These are phyloP conservation scores for Caloenas nicobarica DNA, from an alignment of 2,113 vertebrate species.

Conservation along the genomic window DNA sequence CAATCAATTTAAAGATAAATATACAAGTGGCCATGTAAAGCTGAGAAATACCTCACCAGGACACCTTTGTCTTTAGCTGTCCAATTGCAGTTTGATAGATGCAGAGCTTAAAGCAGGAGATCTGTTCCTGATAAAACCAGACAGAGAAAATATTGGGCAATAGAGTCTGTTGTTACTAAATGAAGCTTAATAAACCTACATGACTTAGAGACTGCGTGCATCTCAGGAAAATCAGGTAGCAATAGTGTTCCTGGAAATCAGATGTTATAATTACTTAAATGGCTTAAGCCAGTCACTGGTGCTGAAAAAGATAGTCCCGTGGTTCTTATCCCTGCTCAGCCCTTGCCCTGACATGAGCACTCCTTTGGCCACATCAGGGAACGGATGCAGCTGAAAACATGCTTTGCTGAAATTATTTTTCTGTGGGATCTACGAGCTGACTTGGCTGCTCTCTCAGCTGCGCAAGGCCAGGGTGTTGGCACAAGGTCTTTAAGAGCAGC, in stretches of 20 bases:
- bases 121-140: not conserved
- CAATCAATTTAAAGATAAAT: constrained; percentile 43
- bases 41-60: not conserved
- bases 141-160: not conserved
- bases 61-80: not conserved
- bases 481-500: not conserved
- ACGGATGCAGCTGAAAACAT: not conserved
- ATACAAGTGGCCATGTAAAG: not conserved
- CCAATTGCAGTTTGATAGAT: not conserved
- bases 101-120: not conserved
- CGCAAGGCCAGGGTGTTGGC: not conserved
- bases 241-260: not conserved
- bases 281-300: not conserved
- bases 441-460: not conserved
- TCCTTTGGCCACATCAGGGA: not conserved
- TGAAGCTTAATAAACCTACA: not conserved
- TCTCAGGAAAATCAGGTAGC: not conserved
- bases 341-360: not conserved
- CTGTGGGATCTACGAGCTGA: not conserved
- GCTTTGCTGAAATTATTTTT: not conserved
- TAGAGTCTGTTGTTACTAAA: not conserved
- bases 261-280: not conserved
- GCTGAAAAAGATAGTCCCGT: not conserved
- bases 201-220: not conserved
- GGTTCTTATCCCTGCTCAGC: not conserved